A percentile compares a stretch with the other conserved stretches of the same genome.
Conservation (phyloP, 2,888 invertebrate species). For the Poecilus cupreus region DNA sequence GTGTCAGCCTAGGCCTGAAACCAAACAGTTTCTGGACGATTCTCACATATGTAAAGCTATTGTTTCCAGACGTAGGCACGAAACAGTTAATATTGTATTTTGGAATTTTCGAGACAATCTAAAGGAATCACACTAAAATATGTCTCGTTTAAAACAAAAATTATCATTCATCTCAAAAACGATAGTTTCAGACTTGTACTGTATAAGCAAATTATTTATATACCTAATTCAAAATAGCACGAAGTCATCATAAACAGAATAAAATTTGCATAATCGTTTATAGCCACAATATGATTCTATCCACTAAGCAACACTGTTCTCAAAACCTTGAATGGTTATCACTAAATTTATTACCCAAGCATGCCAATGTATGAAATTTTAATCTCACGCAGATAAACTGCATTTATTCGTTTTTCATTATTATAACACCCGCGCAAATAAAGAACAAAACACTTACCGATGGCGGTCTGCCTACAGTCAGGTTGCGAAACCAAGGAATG, state of each 20-base stretch:
- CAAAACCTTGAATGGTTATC: background rate
- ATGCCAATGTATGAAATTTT: background rate
- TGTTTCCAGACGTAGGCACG: too few species aligned
- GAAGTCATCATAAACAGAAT: background rate
- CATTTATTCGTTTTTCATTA: background rate
- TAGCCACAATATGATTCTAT: background rate
- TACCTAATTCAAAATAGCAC: too few species aligned
- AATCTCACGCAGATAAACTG: background rate
- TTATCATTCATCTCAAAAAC: too few species aligned
- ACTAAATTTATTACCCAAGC: background rate
- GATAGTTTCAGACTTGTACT: too few species aligned
- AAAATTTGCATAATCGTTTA: background rate
- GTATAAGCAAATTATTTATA: too few species aligned
- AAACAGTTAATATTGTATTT: too few species aligned
- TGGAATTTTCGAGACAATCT: too few species aligned
- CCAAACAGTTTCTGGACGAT: too few species aligned
- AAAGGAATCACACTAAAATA: too few species aligned
- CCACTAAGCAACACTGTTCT: background rate
- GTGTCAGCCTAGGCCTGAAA: too few species aligned
- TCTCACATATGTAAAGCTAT: too few species aligned
- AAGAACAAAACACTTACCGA: constrained; percentile 74
- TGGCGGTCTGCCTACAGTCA: constrained; percentile 87
- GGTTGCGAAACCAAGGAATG: constrained; percentile 90
- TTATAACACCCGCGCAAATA: background rate
- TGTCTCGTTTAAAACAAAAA: too few species aligned